These are phyloP conservation scores for Poecilia wingei DNA, from an alignment of 2,797 vertebrate species.

Conservation along the genomic window DNA sequence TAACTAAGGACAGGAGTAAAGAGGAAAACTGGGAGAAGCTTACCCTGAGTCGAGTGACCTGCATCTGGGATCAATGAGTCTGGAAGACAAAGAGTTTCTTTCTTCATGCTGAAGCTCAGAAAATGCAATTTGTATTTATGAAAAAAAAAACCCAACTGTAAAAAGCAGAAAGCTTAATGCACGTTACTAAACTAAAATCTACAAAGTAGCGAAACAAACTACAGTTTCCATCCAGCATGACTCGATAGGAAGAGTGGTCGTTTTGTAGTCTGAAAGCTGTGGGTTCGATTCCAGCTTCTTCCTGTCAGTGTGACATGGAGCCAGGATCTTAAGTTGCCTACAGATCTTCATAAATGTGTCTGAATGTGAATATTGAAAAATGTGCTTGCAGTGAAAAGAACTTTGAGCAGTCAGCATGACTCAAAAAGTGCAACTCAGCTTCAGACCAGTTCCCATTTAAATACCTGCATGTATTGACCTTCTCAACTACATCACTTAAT, in stretches of 20 bases:
- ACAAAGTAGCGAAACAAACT: background rate
- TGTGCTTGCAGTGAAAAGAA: background rate
- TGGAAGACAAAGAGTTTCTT: slow-evolving; percentile 60
- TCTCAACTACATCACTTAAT: too few relatives aligned
- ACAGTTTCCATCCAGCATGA: background rate
- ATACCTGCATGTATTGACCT: background rate
- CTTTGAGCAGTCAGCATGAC: background rate
- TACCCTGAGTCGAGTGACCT: slow-evolving; percentile 95
- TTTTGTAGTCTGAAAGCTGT: background rate
- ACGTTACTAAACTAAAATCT: background rate
- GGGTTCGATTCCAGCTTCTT: background rate
- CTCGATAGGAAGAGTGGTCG: background rate
- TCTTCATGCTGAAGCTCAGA: slow-evolving; percentile 3
- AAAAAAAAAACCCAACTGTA: background rate
- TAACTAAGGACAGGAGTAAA: background rate
- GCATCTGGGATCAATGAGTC: slow-evolving; percentile 98
- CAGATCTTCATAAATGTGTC: background rate
- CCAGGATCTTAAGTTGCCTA: background rate
- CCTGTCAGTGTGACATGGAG: background rate
- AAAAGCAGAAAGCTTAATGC: background rate
- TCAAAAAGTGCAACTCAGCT: too few relatives aligned
- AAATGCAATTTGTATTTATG: background rate
- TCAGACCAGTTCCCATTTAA: background rate
- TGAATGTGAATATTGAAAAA: background rate
- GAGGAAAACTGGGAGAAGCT: slow-evolving; percentile 40